Percentiles rank a stretch among this genome's conserved stretches.
Conservation (phyloP, 2,113 vertebrate species). For the Cairina moschata region DNA sequence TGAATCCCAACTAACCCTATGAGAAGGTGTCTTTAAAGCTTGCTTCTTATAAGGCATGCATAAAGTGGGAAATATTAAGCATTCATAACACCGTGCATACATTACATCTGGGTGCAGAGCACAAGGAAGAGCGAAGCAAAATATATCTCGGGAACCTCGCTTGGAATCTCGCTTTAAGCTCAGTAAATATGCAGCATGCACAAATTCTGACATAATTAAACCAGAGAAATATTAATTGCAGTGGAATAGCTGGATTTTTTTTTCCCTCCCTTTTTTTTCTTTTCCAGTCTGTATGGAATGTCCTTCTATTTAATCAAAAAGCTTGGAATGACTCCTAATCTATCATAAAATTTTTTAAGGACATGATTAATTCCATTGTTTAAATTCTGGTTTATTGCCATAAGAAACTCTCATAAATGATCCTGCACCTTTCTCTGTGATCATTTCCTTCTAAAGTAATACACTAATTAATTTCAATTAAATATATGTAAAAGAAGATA, state of each 20-base stretch:
- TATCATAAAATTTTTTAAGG: conserved; percentile 71
- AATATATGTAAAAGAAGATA: conserved; percentile 85
- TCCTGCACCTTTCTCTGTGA: conserved; percentile 70
- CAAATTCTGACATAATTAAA: conserved; percentile 47
- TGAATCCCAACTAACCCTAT: conserved; percentile 43
- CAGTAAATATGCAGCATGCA: conserved; percentile 58
- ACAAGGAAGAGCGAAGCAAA: conserved; percentile 30
- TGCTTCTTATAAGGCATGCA: conserved; percentile 17
- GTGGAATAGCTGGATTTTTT: background rate
- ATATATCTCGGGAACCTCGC: conserved; percentile 22
- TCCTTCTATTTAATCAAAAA: conserved; percentile 74
- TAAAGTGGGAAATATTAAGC: conserved; percentile 36
- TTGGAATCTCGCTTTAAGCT: conserved; percentile 45
- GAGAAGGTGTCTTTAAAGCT: conserved; percentile 57
- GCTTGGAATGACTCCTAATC: conserved; percentile 68
- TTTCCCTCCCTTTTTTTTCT: background rate
- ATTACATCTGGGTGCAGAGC: background rate
- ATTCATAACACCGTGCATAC: conserved; percentile 3
- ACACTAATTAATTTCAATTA: conserved; percentile 86
- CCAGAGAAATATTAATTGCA: conserved; percentile 32
- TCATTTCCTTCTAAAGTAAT: conserved; percentile 80
- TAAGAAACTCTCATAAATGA: conserved; percentile 79
- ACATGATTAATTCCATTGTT: conserved; percentile 80
- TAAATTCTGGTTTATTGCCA: conserved; percentile 78
- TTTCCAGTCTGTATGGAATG: conserved; percentile 20